Base-by-base conservation (phyloP, 2,888 invertebrate genomes). In the Xylota segnis region DNA sequence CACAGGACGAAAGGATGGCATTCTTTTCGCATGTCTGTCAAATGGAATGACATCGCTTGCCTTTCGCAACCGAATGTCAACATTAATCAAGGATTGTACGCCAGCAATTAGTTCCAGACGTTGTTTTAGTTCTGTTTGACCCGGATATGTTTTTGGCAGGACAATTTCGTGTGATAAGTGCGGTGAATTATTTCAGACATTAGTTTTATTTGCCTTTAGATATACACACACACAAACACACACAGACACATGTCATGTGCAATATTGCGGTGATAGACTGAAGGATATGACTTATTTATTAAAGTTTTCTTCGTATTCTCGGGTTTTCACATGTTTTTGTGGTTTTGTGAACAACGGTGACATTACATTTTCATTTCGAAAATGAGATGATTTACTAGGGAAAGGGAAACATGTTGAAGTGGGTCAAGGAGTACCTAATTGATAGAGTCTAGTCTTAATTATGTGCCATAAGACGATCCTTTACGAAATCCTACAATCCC, bases 81-180 rank as follows among this genome's bases (percentile, higher is more conserved):
- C 82, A 82, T 76, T 63, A 65, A 76, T 82, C 82, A 76, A 70
- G 68, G 56, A 70, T 56, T 47, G 34, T 47, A 47, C 29, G 40
- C 37, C 29, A 47, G 52, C 63, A 82, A 71, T 82, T 76, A 71
- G 56, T 76, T 70, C 58, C 70, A 76, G 76, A 76, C 50, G 68
- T 54, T 79, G 59, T 59, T 43, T 75, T 45, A 32, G 52, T 66
- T 72, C 40, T 27, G 34, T 40, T 61, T 61, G 70, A 16, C 16
- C 56, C 43, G 43, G 14, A 43, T 43, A 6, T 43, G 77, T 52
- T 71, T 65, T 23, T 79, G 72, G 40, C 65, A 50, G 37, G 23
- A 71, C 40, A 58, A 65, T 63, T 54, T 71, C n/a, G 29, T 54
- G 54, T n/a, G 12, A 27, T 54, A 54, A 27, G 61, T 70, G 5